Base-by-base conservation (phyloP, 64 coral and sea anemone species). In the Montipora capricornis region DNA sequence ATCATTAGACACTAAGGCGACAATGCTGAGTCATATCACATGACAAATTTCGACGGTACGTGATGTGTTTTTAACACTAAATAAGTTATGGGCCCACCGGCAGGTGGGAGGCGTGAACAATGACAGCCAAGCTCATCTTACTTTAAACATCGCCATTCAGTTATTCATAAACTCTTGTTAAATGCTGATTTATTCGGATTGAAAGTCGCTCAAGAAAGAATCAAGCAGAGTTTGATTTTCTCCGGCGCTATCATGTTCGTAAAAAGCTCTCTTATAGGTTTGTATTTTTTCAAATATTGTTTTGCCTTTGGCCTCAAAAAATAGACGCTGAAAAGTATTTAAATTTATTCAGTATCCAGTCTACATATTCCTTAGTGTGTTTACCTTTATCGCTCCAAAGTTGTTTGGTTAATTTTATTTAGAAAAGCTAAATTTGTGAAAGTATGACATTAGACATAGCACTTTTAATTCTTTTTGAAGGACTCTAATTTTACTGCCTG, bases 231-330 rank as follows among this genome's bases (percentile, higher is more conserved):
- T 3, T 71, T 69, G 55, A 22, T 71, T 71, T 19, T 49, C 1
- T 49, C 6, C 46, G 8, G 19, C 46, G 46, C 1, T 44, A 86
- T 2, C 16, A 86, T 86, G 82, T 86, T 86, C 19, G 82, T 86
- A 7, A 86, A 86, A 73, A 73, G 66, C 45, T 86, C 82, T 13
- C 62, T 86, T 6, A 86, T 86, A 86, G 82, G 82, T 86, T 86
- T 19, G 82, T 86, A 83, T 83, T 17, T 44, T 26, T 4, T 6
- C 17, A 22, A 10, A 6, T 49, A 71, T 70, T 71, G 49, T 47
- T 13, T 50, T 73, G 2, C 1, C 7, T 37, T 62, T 58, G 79
- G 37, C 37, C 37, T 84, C 46, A 14, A 76, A 12, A 37, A 76
- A 46, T 44, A 11, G 24, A 76, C 12, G 29, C 37, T 37, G 37